A percentile compares a stretch with the other conserved stretches of the same genome.
phyloP scores from a whole-genome alignment of 1,140 invertebrate genomes.

The Onthophagus taurus region DNA sequence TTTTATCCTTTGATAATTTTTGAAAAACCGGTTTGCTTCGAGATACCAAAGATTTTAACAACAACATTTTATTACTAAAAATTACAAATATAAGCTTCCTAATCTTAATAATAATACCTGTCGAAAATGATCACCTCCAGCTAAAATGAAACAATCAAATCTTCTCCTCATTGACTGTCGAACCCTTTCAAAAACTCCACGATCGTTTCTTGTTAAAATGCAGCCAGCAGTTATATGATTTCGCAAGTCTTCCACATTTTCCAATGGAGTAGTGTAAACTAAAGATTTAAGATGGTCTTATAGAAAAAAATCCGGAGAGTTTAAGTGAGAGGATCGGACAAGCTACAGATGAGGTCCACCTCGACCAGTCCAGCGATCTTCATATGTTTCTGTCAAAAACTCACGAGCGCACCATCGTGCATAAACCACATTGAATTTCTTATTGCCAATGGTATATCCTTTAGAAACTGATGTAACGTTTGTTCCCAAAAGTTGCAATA shows the following conservation, averaged over 20 bases:
- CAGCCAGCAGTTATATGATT: background rate
- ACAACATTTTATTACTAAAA: too few relatives aligned
- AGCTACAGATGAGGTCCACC: conserved; percentile 26
- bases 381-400: too few relatives aligned
- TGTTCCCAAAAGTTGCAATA: too few relatives aligned
- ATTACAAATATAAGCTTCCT: too few relatives aligned
- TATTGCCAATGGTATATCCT: too few relatives aligned
- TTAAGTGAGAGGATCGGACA: conserved; percentile 29
- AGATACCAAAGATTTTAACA: too few relatives aligned
- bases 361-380: conserved; percentile 29
- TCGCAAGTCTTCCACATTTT: conserved; percentile 1
- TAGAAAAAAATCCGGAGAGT: conserved; percentile 27
- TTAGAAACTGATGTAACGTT: too few relatives aligned
- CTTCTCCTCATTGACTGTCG: conserved; percentile 2
- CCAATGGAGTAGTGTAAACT: conserved; percentile 21
- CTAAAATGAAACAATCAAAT: background rate
- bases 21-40: too few relatives aligned
- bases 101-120: background rate
- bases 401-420: too few relatives aligned
- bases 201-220: background rate
- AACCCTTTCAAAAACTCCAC: conserved; percentile 1
- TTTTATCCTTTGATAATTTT: too few relatives aligned
- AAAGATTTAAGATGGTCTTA: conserved; percentile 23
- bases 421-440: too few relatives aligned
- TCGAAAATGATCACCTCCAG: background rate